Percentiles rank a stretch among this genome's conserved stretches.
These are phyloP conservation scores for Drosophila paramelanica DNA, from an alignment of 2,888 invertebrate genomes.

Conservation along the genomic window DNA sequence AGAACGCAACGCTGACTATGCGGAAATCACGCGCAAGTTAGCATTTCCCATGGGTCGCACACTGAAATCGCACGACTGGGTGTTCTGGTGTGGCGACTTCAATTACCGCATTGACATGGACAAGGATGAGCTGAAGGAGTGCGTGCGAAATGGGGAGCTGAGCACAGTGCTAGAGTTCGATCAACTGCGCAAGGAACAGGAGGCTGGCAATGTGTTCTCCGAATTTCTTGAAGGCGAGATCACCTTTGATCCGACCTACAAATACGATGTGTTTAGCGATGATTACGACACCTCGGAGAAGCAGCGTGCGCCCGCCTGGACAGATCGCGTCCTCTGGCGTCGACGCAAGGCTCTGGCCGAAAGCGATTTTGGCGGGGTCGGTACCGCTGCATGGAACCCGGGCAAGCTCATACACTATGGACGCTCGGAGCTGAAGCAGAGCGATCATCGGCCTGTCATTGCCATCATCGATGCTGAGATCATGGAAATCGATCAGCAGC, in stretches of 20 bases:
- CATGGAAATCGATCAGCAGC: conserved; percentile 90
- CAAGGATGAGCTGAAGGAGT: conserved; percentile 95
- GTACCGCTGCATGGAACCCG: conserved; percentile 88
- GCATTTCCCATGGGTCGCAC: conserved; percentile 96
- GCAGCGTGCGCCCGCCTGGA: conserved; percentile 98
- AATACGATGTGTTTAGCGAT: conserved; percentile 99
- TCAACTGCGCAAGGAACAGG: conserved; percentile 93
- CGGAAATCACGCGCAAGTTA: conserved; percentile 96
- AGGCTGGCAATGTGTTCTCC: conserved; percentile 93
- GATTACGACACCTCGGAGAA: conserved; percentile 99
- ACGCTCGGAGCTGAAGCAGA: conserved; percentile 96
- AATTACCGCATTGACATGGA: conserved; percentile 99
- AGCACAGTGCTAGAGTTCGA: conserved; percentile 93
- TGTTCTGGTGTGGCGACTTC: conserved; percentile 99
- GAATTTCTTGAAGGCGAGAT: conserved; percentile 97
- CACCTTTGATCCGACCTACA: conserved; percentile 98
- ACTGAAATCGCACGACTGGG: conserved; percentile 97
- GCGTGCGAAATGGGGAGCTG: conserved; percentile 88
- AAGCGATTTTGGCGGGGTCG: conserved; percentile 85
- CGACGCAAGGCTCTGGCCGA: conserved; percentile 91
- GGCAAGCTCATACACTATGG: conserved; percentile 95
- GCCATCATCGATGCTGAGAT: conserved; percentile 96
- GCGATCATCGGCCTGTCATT: conserved; percentile 98
- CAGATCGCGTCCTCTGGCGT: conserved; percentile 98
- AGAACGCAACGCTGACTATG: conserved; percentile 98